A percentile compares a stretch with the other conserved stretches of the same genome.
Evolutionary conservation across 2,113 vertebrate genomes (phyloP).

Genomic region (Mustelus asterias): DNA sequence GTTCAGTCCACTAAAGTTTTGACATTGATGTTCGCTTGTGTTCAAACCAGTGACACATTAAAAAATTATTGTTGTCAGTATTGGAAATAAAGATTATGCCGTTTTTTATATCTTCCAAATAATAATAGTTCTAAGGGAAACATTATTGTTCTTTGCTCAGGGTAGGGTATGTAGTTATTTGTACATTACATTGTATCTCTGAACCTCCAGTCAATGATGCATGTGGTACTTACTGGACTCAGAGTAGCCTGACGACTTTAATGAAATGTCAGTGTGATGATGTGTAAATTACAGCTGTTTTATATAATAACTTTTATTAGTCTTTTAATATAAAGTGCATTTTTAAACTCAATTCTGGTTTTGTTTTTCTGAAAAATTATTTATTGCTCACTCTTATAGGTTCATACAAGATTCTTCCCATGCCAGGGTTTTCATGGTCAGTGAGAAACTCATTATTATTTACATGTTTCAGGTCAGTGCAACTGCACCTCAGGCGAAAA

Average conservation of each 20-base stretch:
- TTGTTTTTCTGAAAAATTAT: not conserved
- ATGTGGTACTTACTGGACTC: not conserved
- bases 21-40: not conserved
- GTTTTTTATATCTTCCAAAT: not conserved
- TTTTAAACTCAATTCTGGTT: not conserved
- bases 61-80: not conserved
- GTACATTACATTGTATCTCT: not conserved
- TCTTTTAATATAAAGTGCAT: not conserved
- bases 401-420: not conserved
- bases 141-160: constrained; percentile 26
- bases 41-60: not conserved
- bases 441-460: not conserved
- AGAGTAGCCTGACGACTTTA: not conserved
- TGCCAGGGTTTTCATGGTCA: not conserved
- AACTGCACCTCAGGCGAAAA: not conserved
- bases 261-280: not conserved
- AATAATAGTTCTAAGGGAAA: not conserved
- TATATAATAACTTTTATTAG: not conserved
- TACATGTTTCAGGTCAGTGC: not conserved
- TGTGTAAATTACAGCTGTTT: not conserved
- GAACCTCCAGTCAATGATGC: not conserved
- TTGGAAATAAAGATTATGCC: not conserved
- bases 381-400: not conserved
- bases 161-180: not conserved
- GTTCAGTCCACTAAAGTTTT: not conserved